A percentile compares a stretch with the other conserved stretches of the same genome.
These are phyloP conservation scores for Rutpela maculata DNA, from an alignment of 2,888 invertebrate species.

Conservation along the genomic window DNA sequence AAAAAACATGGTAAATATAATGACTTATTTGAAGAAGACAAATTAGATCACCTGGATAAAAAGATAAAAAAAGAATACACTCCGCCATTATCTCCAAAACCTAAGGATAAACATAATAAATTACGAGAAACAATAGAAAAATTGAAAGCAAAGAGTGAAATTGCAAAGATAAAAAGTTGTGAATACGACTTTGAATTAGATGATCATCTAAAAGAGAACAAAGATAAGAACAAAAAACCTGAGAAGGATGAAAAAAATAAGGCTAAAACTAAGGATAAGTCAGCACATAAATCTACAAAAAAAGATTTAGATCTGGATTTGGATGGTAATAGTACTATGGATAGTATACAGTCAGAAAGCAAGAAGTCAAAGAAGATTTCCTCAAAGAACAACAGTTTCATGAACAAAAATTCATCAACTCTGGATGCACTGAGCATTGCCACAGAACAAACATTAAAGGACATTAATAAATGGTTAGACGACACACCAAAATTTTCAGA, in stretches of 20 bases:
- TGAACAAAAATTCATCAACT: constrained; percentile 70
- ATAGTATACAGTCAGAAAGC: constrained; percentile 63
- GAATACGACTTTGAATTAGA: constrained; percentile 65
- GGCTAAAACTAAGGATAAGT: constrained; percentile 57
- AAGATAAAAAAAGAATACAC: constrained; percentile 48
- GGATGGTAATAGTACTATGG: constrained; percentile 65
- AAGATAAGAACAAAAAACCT: constrained; percentile 62
- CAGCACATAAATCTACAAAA: constrained; percentile 54
- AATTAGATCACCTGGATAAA: constrained; percentile 49
- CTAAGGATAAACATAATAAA: constrained; percentile 72
- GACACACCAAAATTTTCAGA: constrained; percentile 87
- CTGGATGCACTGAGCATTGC: constrained; percentile 82
- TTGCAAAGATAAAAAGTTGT: constrained; percentile 72
- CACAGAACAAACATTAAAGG: constrained; percentile 87
- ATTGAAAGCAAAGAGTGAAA: constrained; percentile 79
- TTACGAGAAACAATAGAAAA: constrained; percentile 78
- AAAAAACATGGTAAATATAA: constrained; percentile 64
- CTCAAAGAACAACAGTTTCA: constrained; percentile 58
- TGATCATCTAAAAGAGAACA: constrained; percentile 67
- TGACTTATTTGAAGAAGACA: constrained; percentile 63
- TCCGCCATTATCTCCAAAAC: constrained; percentile 59
- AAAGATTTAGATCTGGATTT: constrained; percentile 66
- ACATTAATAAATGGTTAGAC: constrained; percentile 92
- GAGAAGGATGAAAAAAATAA: constrained; percentile 62
- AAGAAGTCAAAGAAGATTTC: constrained; percentile 58